Percentiles rank a stretch among this genome's conserved stretches.
These are phyloP conservation scores for Boulengeromyrus knoepffleri DNA, from an alignment of 2,113 vertebrate species.

Conservation along the genomic window DNA sequence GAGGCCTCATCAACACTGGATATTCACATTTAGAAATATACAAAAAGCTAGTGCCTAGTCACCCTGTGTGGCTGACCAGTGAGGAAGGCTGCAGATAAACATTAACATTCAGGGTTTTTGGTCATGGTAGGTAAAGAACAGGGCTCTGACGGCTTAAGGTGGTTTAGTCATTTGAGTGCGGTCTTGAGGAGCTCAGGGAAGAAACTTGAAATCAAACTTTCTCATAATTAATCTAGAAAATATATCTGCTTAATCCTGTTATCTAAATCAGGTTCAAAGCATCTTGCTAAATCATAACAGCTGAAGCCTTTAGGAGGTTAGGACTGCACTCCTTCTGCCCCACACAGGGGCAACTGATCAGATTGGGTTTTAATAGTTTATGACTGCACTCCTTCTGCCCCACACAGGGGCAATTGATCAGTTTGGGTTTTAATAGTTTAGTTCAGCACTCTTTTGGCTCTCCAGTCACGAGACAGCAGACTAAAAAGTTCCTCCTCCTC, in stretches of 20 bases:
- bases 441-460: constrained; percentile 84
- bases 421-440: constrained; percentile 41
- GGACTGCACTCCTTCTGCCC: neutral
- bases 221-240: neutral
- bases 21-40: neutral
- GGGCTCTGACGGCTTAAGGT: neutral
- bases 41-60: neutral
- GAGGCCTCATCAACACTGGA: neutral
- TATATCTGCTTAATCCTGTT: neutral
- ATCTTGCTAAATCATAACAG: neutral
- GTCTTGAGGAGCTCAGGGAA: neutral
- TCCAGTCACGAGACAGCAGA: constrained; percentile 83
- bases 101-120: neutral
- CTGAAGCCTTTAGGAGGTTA: neutral
- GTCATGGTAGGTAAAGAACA: neutral
- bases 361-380: constrained; percentile 41
- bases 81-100: neutral
- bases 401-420: neutral
- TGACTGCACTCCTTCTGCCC: too few relatives aligned
- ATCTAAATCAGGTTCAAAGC: neutral
- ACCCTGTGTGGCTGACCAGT: neutral
- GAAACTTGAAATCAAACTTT: neutral
- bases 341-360: neutral
- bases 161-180: neutral
- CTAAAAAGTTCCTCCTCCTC: constrained; percentile 81